Percentiles rank a stretch among this genome's conserved stretches.
Conservation (phyloP, 1,140 invertebrate species). For the Ips typographus region DNA sequence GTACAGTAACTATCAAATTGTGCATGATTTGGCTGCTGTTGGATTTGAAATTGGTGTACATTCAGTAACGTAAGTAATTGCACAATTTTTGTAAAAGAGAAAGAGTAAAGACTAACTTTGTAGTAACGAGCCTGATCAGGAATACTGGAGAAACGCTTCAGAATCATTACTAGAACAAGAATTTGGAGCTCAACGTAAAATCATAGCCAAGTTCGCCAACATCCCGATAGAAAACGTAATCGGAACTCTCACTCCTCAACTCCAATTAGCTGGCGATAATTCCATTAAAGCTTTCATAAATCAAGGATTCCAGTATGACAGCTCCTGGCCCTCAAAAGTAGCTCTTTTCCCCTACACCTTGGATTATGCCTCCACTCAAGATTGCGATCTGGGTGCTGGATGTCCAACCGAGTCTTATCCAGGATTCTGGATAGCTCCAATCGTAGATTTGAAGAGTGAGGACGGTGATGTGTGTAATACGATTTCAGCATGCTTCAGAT, state of each 20-base stretch:
- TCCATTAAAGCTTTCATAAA: constrained; percentile 57
- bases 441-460: constrained; percentile 61
- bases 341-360: constrained; percentile 67
- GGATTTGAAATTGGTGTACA: constrained; percentile 72
- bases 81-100: neutral
- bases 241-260: constrained; percentile 43
- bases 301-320: constrained; percentile 62
- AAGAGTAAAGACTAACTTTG: neutral
- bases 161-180: constrained; percentile 36
- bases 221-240: constrained; percentile 39
- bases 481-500: constrained; percentile 58
- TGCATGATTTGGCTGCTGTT: constrained; percentile 63
- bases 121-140: constrained; percentile 63
- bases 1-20: constrained; percentile 66
- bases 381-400: constrained; percentile 60
- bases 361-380: constrained; percentile 62
- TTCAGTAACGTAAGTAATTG: constrained; percentile 58
- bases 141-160: constrained; percentile 40
- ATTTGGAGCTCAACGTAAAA: constrained; percentile 42
- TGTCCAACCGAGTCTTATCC: constrained; percentile 65
- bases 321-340: constrained; percentile 60
- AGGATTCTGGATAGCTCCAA: constrained; percentile 64
- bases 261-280: constrained; percentile 49
- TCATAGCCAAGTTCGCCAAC: constrained; percentile 44
- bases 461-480: constrained; percentile 59